Conservation (phyloP, 2,797 vertebrate species). For the Hyperoplus immaculatus region DNA sequence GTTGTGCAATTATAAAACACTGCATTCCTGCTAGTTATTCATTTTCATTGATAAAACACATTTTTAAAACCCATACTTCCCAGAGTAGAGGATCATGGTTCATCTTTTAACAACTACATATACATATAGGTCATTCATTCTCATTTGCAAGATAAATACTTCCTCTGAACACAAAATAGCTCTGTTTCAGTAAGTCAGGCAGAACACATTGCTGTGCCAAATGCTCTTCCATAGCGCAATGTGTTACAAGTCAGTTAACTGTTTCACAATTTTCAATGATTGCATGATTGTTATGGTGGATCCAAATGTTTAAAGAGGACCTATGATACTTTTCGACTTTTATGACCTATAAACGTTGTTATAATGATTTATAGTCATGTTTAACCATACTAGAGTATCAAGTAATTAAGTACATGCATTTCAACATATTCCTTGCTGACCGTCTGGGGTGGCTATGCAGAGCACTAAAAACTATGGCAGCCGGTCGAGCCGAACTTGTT, state of each 20-base stretch:
- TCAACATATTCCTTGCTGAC: too few species aligned
- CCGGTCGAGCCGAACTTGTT: too few species aligned
- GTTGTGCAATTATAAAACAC: conserved; percentile 29
- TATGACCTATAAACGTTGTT: too few species aligned
- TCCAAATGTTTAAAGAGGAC: conserved; percentile 37
- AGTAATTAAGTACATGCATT: too few species aligned
- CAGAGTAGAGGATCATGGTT: conserved; percentile 22
- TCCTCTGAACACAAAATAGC: conserved; percentile 18
- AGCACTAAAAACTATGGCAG: too few species aligned
- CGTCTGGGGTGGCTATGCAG: too few species aligned
- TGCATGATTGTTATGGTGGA: conserved; percentile 7
- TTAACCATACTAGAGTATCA: too few species aligned
- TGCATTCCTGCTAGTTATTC: conserved; percentile 26
- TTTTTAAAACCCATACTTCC: conserved; percentile 34
- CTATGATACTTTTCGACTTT: too few species aligned
- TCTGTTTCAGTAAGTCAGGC: neutral
- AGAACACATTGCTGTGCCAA: too few species aligned
- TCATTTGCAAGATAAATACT: conserved; percentile 41
- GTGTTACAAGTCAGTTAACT: neutral
- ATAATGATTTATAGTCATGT: too few species aligned
- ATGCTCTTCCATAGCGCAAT: too few species aligned
- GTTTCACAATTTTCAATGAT: neutral
- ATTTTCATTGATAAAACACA: conserved; percentile 47
- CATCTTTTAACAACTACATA: conserved; percentile 27
- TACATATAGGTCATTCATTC: conserved; percentile 24